These are phyloP conservation scores for Alligator mississippiensis DNA, from an alignment of 2,113 vertebrate genomes.

Conservation along the genomic window DNA sequence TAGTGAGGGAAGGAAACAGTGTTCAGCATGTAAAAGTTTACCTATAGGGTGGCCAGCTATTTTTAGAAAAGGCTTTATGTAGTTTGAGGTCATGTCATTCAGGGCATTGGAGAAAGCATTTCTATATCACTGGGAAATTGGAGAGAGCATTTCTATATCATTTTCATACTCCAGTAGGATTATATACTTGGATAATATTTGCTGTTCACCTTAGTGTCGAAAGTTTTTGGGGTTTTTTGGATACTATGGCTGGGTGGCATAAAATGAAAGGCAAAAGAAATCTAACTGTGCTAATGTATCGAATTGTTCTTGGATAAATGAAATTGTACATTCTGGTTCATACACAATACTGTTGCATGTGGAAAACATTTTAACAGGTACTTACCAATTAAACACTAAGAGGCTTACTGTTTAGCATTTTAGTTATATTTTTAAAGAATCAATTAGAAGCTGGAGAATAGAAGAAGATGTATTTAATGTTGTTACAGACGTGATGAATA, in stretches of 20 bases:
- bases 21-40: background rate
- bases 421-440: slow-evolving; percentile 41
- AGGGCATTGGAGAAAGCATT: too few species aligned
- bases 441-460: slow-evolving; percentile 9
- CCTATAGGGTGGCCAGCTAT: background rate
- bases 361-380: background rate
- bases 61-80: background rate
- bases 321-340: background rate
- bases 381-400: slow-evolving; percentile 46
- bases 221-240: background rate
- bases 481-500: slow-evolving; percentile 26
- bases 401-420: background rate
- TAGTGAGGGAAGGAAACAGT: background rate
- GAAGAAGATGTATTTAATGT: slow-evolving; percentile 47
- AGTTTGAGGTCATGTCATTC: background rate
- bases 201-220: background rate
- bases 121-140: too few species aligned
- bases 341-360: accelerated
- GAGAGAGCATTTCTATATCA: background rate
- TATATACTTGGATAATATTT: background rate
- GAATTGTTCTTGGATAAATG: accelerated
- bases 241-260: background rate
- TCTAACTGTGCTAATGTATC: accelerated
- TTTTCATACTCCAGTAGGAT: accelerated
- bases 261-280: accelerated